These are phyloP conservation scores for Melanostoma scalare DNA, from an alignment of 2,888 invertebrate genomes.

Conservation along the genomic window DNA sequence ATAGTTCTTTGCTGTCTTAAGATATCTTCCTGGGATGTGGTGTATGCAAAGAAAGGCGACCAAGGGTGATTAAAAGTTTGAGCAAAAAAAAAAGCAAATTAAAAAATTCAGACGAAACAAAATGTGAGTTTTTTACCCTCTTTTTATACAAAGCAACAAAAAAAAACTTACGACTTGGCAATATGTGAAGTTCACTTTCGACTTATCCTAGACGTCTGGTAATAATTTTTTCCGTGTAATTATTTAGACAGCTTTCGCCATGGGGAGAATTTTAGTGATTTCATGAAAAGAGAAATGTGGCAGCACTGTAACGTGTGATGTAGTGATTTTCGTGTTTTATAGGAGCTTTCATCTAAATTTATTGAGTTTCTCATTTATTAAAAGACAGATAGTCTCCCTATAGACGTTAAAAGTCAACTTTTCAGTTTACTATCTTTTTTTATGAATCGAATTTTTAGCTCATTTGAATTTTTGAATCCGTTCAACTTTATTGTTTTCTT, in stretches of 20 bases:
- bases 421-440: no score
- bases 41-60: not conserved
- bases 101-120: constrained; percentile 24
- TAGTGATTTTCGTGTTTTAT: no score
- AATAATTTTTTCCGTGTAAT: constrained; percentile 55
- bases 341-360: no score
- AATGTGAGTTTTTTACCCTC: constrained; percentile 21
- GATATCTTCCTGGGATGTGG: constrained; percentile 1
- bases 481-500: no score
- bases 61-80: constrained; percentile 67
- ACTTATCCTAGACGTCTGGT: constrained; percentile 48
- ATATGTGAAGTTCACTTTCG: constrained; percentile 46
- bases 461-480: no score
- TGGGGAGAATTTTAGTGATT: constrained; percentile 14
- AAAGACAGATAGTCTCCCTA: no score
- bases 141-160: constrained; percentile 2
- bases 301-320: not conserved
- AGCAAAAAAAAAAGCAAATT: constrained; percentile 36
- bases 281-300: constrained; percentile 7
- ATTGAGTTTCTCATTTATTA: no score
- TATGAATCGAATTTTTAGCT: no score
- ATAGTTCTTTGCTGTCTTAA: constrained; percentile 56
- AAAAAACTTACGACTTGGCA: constrained; percentile 33
- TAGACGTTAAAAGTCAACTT: no score
- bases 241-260: constrained; percentile 31